Base-by-base conservation (phyloP, 1,140 invertebrate species). In the Macrocentrus cingulum region DNA sequence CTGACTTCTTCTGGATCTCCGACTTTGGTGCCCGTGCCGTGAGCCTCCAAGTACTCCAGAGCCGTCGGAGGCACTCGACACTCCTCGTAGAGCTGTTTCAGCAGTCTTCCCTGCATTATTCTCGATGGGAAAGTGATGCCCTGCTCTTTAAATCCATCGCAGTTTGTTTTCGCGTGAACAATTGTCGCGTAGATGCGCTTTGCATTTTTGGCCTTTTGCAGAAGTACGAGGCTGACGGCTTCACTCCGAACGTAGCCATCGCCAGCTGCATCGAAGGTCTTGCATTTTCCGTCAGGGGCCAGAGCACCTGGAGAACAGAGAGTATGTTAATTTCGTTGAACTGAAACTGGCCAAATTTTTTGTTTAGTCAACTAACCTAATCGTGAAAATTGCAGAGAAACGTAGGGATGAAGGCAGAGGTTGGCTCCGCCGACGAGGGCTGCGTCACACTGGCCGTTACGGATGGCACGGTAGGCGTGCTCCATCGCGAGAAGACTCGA, bases 91-190 rank as follows among this genome's bases (percentile, higher is more conserved):
- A 96, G 91, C 67, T 95, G 89, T 18, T 83, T 75, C 0, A 98
- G 74, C 0, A 98, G 79, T 48, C 82, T 76, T 58, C 88, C 86
- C 76, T 98, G 95, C 49, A 91, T 82, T 16, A 85, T 80, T 19
- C 91, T 91, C 1, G 91, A 92, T 0, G 95, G 95, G 70, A 92
- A 97, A 0, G 93, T 96, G 57, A 98, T 95, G 9, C 91, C 91
- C 70, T 91, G 87, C 22, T 88, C 85, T 73, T 96, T 97, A 74
- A 88, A 92, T 6, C 90, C 90, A 75, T 91, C 89, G 61, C 85
- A 85, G 67, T 92, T 92, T 2, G 82, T 86, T 66, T 88, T 90
- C 1, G 83, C 83, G 56, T 91, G 85, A 22, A 91, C 66, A 1
- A 90, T 59, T 23, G 81, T 85, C 0, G 87, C 86, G 67, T 94